Base-by-base conservation (phyloP, 1,140 invertebrate genomes). In the Acromyrmex heyeri region DNA sequence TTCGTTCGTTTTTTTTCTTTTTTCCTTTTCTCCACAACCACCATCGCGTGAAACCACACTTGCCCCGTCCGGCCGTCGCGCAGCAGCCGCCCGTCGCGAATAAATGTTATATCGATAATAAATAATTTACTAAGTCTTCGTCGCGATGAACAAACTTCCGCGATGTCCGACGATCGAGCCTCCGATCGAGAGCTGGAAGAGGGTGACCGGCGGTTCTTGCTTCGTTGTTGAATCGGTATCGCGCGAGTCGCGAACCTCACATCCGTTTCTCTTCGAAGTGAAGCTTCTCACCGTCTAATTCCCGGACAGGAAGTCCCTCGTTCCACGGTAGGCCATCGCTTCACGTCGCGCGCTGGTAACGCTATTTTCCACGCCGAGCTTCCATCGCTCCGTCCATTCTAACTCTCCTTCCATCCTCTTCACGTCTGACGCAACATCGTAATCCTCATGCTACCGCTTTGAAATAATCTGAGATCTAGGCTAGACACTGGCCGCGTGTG, bases 61-160 rank as follows among this genome's bases (percentile, higher is more conserved):
- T 59, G 59, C 38, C 55, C 87, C 24, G 44, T 88, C 59, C 57
- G 65, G 62, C 77, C 79, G 81, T 85, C 57, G 86, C 70, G 85
- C 69, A 55, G 70, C 75, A 69, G 59, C 78, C 87, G 65, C 30
- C 38, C 62, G 79, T 67, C 85, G 83, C 88, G 73, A 90, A 77
- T 62, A 57, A 78, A 83, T 73, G 69, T 83, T 83, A 61, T 83
- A 73, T 92, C 91, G 93, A 91, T 88, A 95, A 94, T 94, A 94
- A 95, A 95, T 95, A 94, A 95, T 94, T 95, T 94, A 91, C 93
- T 94, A 94, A 93, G 91, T 93, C 91, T 93, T 93, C 91, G 88
- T 93, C 91, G 88, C 90, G 91, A 93, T 91, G 87, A 93, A 92
- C 88, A 93, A 91, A 94, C 88, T 90, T 88, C 87, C 87, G 88